Evolutionary conservation across 2,113 vertebrate species (phyloP).

Genomic region (Mesocricetus auratus): DNA sequence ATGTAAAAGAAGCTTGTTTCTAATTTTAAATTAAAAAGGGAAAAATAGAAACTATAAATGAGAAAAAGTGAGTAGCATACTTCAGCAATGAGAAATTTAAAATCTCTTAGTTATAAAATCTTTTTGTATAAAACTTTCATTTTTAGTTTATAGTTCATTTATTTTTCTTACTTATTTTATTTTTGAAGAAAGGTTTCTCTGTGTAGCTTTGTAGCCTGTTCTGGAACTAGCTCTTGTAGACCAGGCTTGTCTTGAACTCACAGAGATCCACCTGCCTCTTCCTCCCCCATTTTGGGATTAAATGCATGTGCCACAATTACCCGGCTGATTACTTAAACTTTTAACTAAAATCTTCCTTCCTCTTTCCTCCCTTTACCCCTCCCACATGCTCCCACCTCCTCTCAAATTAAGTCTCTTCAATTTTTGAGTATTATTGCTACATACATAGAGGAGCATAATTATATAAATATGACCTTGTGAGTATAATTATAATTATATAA

Average conservation of each 20-base stretch:
- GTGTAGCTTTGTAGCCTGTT: too few species aligned
- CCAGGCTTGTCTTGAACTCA: too few species aligned
- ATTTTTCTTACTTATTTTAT: too few species aligned
- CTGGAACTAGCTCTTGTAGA: too few species aligned
- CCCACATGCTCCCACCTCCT: neutral
- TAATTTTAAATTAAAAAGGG: too few species aligned
- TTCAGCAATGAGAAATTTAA: neutral
- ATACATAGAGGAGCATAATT: neutral
- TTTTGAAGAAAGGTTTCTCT: too few species aligned
- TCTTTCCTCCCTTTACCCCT: neutral
- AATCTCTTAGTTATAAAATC: neutral
- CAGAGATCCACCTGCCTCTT: too few species aligned
- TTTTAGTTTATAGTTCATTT: neutral
- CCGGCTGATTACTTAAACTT: neutral
- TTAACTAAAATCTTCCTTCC: neutral
- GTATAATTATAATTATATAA: neutral
- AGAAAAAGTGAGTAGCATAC: too few species aligned
- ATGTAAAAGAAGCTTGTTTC: too few species aligned
- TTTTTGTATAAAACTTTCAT: neutral
- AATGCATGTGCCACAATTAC: too few species aligned
- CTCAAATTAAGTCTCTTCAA: neutral
- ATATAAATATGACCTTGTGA: neutral
- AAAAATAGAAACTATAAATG: neutral
- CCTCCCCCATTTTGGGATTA: too few species aligned
- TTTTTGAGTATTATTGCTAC: neutral